phyloP scores from a whole-genome alignment of 2,797 vertebrate genomes.

The Triplophysa yarkandensis region DNA sequence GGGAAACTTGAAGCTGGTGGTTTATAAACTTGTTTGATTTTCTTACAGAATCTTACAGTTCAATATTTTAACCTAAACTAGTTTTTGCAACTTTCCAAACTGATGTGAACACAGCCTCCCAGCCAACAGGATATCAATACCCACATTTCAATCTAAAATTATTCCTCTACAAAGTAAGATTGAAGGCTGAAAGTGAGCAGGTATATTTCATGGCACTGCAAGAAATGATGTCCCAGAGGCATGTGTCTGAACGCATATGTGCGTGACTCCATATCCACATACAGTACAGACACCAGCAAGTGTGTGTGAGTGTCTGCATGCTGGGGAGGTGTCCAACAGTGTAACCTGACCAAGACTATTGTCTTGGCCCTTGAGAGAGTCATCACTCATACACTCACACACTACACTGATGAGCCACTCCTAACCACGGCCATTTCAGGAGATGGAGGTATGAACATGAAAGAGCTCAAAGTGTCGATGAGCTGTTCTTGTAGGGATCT shows the following conservation, averaged over 20 bases:
- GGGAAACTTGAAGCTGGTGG: too few species aligned
- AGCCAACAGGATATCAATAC: not conserved
- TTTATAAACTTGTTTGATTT: too few species aligned
- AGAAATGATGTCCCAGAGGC: conserved; percentile 45
- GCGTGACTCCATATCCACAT: conserved; percentile 26
- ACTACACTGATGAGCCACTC: conserved; percentile 45
- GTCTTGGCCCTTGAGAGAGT: conserved; percentile 48
- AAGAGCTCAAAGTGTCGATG: conserved; percentile 40
- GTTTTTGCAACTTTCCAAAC: not conserved
- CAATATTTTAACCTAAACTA: not conserved
- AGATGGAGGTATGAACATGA: conserved; percentile 45
- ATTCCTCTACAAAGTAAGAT: conserved; percentile 1
- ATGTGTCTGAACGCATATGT: conserved; percentile 35
- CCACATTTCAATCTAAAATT: not conserved
- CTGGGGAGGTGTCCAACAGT: conserved; percentile 32
- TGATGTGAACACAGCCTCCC: not conserved
- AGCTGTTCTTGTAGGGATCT: conserved; percentile 23
- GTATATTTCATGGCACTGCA: conserved; percentile 34
- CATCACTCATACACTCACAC: conserved; percentile 49
- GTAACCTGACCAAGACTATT: conserved; percentile 55
- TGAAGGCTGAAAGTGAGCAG: conserved; percentile 40
- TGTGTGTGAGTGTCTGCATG: conserved; percentile 27
- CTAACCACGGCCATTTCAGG: conserved; percentile 42
- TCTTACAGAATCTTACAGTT: too few species aligned
- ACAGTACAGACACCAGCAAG: conserved; percentile 8